Evolutionary conservation across 2,113 vertebrate genomes (phyloP).

Genomic region (Prinia subflava): DNA sequence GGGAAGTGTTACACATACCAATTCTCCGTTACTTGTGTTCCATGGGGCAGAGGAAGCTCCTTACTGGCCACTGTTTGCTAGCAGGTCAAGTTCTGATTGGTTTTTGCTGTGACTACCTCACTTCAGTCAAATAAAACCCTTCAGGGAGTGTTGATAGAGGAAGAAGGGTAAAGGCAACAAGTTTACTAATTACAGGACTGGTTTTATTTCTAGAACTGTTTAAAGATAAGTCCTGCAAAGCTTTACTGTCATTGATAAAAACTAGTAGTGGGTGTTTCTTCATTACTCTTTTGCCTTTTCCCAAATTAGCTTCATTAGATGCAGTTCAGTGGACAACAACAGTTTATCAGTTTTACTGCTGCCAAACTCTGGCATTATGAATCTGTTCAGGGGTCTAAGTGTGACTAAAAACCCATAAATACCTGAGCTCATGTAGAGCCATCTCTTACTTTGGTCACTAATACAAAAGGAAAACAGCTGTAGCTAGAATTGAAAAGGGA

Average conservation of each 20-base stretch:
- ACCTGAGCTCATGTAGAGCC: fast-evolving
- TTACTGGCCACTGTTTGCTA: background rate
- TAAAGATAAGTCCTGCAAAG: background rate
- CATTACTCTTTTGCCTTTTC: background rate
- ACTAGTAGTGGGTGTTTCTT: background rate
- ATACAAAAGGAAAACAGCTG: background rate
- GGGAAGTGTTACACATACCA: background rate
- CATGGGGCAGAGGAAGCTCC: background rate
- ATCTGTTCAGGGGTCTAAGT: background rate
- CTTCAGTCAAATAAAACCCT: background rate
- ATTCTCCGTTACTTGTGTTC: fast-evolving
- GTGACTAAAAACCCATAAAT: background rate
- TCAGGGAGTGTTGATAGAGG: background rate
- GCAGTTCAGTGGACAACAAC: background rate
- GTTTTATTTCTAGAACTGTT: background rate
- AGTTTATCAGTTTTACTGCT: background rate
- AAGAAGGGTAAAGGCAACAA: background rate
- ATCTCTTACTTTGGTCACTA: background rate
- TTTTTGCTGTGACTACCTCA: background rate
- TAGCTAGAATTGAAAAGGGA: background rate
- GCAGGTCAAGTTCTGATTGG: background rate
- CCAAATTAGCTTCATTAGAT: background rate
- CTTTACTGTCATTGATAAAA: background rate
- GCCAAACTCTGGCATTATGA: background rate
- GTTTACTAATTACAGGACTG: background rate